Evolutionary conservation across 2,113 vertebrate species (phyloP), one percentile per base, ranked within the genome.

Genomic region (Machaerirhynchus nigripectus): DNA sequence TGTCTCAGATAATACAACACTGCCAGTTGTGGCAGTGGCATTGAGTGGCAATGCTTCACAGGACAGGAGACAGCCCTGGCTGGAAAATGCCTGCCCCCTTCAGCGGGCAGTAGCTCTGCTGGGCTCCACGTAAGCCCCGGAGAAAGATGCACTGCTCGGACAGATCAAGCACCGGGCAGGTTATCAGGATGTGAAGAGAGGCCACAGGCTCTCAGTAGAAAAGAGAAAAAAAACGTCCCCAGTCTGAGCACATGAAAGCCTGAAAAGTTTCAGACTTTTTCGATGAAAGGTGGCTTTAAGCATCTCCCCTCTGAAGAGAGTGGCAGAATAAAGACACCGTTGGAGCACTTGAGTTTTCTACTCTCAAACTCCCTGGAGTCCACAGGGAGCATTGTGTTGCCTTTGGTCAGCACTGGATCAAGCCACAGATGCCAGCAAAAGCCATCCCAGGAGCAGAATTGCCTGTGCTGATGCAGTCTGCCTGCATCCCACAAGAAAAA

Each of bases 361-460:
- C 80, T 73, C 83, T 71, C 67, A 42, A 47, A 21, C 74, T 65
- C 5, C 42, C 2, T 0, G 46, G 31, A 73, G 77, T 9, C 81
- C 37, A 50, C 18, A 23, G 77, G 78, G 87, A 77, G 40, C 76
- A 55, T 2, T 2, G 3, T 10, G 1, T 3, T 47, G 78, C 60
- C 87, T 95, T 92, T 81, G 80, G 89, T 80, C 93, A 96, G 71
- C 79, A 63, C 28, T 60, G 92, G 64, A 93, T 95, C 68, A 80
- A 93, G 85, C 82, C 75, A 68, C 44, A 50, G 40, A 89, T 59
- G 67, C 93, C 56, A 76, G 50, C 16, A 33, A 86, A 94, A 95
- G 79, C 55, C n/a, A 50, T 21, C 52, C 68, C 70, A 77, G 83
- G 50, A 35, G 49, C 4, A 86, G 42, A 33, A 52, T 10, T 22